Conservation (phyloP, 1,140 invertebrate genomes). For the Drosophila micromelanica region DNA sequence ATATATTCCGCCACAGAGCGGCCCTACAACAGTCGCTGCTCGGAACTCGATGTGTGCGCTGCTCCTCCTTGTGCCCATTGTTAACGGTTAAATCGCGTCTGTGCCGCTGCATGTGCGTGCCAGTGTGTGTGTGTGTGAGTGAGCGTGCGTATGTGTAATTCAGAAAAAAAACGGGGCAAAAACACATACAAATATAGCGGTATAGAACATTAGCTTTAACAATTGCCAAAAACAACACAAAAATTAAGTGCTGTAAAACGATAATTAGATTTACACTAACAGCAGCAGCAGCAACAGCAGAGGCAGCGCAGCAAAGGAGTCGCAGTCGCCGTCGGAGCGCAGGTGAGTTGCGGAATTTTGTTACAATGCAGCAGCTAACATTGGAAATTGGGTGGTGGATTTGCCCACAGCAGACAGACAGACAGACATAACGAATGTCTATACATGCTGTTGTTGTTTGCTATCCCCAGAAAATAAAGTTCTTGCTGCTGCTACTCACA, state of each 20-base stretch:
- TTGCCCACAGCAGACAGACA: slow-evolving; percentile 29
- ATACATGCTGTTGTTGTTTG: slow-evolving; percentile 33
- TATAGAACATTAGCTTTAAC: slow-evolving; percentile 44
- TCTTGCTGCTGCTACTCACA: slow-evolving; percentile 1
- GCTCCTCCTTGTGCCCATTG: slow-evolving; percentile 33
- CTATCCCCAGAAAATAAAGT: slow-evolving; percentile 21
- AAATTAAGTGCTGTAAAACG: slow-evolving; percentile 45
- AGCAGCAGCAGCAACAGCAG: slow-evolving; percentile 2
- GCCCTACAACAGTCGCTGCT: slow-evolving; percentile 55
- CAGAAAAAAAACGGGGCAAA: slow-evolving; percentile 45
- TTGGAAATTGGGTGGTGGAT: slow-evolving; percentile 46
- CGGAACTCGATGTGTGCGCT: slow-evolving; percentile 69
- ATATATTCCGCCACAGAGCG: slow-evolving; percentile 28
- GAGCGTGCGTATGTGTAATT: slow-evolving; percentile 41
- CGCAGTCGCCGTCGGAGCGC: slow-evolving; percentile 27
- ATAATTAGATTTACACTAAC: slow-evolving; percentile 40
- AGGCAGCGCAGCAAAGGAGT: not conserved
- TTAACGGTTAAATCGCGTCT: slow-evolving; percentile 55
- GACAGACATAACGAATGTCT: slow-evolving; percentile 28
- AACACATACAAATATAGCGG: slow-evolving; percentile 15
- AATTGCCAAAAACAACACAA: slow-evolving; percentile 30
- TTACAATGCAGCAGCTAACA: slow-evolving; percentile 46
- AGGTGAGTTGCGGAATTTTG: slow-evolving; percentile 54
- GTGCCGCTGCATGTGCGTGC: slow-evolving; percentile 71
- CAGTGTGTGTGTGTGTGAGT: slow-evolving; percentile 44